phyloP scores from a whole-genome alignment of 2,888 invertebrate species.

The Heteromurus nitidus region DNA sequence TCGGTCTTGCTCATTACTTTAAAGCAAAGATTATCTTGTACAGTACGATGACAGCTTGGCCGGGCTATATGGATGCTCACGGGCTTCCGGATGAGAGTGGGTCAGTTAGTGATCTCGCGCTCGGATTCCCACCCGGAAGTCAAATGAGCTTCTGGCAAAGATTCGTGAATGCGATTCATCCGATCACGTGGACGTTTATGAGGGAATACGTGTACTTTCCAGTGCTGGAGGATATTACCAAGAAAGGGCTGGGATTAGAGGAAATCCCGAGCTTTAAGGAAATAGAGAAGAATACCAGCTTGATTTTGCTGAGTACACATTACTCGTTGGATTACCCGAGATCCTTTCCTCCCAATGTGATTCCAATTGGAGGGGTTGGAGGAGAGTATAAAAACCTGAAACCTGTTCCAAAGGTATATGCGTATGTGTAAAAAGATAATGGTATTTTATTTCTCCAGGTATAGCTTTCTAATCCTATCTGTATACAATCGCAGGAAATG shows the following conservation, averaged over 20 bases:
- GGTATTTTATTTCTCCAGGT: not conserved
- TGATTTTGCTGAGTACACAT: conserved; percentile 67
- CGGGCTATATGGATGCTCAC: conserved; percentile 56
- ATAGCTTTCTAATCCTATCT: not conserved
- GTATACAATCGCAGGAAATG: conserved; percentile 19
- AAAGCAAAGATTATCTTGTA: conserved; percentile 59
- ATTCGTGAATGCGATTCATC: conserved; percentile 55
- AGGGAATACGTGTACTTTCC: conserved; percentile 61
- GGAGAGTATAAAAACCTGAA: not conserved
- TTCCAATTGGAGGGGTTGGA: conserved; percentile 47
- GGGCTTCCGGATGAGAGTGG: conserved; percentile 61
- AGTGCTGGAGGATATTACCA: conserved; percentile 53
- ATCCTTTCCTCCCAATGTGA: conserved; percentile 60
- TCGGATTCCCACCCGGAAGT: conserved; percentile 25
- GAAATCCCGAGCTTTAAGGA: conserved; percentile 62
- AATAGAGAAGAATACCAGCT: conserved; percentile 60
- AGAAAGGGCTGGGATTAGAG: conserved; percentile 42
- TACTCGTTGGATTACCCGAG: conserved; percentile 66
- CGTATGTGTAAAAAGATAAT: not conserved
- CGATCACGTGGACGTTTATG: conserved; percentile 37
- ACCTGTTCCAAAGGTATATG: conserved; percentile 32
- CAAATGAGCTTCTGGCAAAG: conserved; percentile 53
- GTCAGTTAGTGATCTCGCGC: conserved; percentile 21
- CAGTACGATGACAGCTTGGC: conserved; percentile 49
- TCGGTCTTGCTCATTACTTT: conserved; percentile 56